Conservation (phyloP, 2,113 vertebrate genomes). For the Jacana jacana region DNA sequence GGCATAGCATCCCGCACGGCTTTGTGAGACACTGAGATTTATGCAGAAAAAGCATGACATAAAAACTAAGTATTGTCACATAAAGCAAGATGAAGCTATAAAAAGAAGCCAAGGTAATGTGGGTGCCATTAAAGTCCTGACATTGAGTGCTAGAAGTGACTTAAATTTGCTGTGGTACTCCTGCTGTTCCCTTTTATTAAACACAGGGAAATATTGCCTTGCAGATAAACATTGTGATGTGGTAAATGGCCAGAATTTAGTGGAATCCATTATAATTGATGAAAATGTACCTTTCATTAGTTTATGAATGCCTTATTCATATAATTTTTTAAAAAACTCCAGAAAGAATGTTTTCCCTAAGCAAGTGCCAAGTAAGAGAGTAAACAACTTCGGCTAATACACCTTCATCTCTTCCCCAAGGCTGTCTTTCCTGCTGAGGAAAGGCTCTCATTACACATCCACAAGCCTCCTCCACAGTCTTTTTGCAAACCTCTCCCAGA, state of each 20-base stretch:
- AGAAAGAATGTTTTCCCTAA: conserved; percentile 37
- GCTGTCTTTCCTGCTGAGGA: neutral
- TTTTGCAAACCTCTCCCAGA: neutral
- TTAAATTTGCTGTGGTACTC: neutral
- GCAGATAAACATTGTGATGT: conserved; percentile 24
- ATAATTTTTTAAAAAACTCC: neutral
- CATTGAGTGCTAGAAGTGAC: neutral
- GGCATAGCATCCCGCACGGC: neutral
- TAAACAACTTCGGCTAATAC: conserved; percentile 20
- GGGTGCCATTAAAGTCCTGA: neutral
- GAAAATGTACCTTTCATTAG: conserved; percentile 49
- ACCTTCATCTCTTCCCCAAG: neutral
- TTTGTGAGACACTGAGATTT: neutral
- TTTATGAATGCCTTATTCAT: conserved; percentile 45
- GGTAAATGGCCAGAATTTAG: conserved; percentile 23
- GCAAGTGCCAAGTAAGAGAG: conserved; percentile 24
- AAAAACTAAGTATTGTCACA: neutral
- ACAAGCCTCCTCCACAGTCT: too few relatives aligned
- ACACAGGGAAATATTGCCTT: neutral
- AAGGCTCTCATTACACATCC: neutral
- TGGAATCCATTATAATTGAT: conserved; percentile 17
- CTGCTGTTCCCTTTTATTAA: neutral
- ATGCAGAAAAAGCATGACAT: neutral
- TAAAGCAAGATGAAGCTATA: neutral
- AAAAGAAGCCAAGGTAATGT: neutral